Percentiles rank a stretch among this genome's conserved stretches.
These are phyloP conservation scores for Pithys albifrons DNA, from an alignment of 2,113 vertebrate species.

Conservation along the genomic window DNA sequence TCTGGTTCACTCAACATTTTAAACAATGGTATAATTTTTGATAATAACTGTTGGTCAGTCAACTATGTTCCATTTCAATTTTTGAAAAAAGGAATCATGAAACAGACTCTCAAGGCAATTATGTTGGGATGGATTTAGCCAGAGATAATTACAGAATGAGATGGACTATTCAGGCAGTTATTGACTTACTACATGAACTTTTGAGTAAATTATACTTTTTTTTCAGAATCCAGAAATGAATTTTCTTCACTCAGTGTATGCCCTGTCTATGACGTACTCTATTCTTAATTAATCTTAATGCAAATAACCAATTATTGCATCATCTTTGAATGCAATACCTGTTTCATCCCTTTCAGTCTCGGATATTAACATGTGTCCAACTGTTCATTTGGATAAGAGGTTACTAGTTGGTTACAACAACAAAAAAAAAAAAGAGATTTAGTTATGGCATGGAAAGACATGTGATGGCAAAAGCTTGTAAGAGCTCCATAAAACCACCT, in stretches of 20 bases:
- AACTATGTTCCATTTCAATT: neutral
- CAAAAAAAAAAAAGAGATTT: neutral
- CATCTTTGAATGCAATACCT: neutral
- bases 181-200: neutral
- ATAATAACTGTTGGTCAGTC: neutral
- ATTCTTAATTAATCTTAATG: neutral
- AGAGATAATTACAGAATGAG: neutral
- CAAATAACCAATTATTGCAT: neutral
- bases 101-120: conserved; percentile 6
- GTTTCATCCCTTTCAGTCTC: neutral
- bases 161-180: neutral
- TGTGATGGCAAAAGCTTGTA: neutral
- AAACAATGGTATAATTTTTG: neutral
- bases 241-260: neutral
- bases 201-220: neutral
- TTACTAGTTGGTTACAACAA: neutral
- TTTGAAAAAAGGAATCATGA: neutral
- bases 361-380: neutral
- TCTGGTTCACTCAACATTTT: neutral
- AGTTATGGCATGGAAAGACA: neutral
- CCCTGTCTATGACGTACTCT: neutral
- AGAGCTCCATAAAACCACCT: neutral
- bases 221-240: neutral
- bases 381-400: neutral
- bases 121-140: neutral